Base-by-base conservation (phyloP, 2,113 vertebrate genomes). In the Ciconia boyciana region DNA sequence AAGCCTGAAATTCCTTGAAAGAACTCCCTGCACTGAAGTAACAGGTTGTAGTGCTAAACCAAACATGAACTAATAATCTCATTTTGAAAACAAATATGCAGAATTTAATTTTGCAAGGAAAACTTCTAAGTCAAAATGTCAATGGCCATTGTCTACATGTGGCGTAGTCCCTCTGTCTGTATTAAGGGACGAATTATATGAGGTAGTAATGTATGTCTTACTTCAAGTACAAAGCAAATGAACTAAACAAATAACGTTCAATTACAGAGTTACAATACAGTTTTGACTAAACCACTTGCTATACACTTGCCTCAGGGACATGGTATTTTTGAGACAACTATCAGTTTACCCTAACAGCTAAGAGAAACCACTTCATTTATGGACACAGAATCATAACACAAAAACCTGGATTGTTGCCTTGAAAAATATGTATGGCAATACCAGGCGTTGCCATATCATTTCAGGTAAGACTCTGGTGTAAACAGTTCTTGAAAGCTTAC, bases 21-120 rank as follows among this genome's bases (percentile, higher is more conserved):
- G 28, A 71, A 62, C 11, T 51, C 10, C 0, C 0, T 46, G 7
- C 0, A 4, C 52, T 22, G 34, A 69, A 81, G 15, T n/a, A 81
- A 61, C 7, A 62, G 6, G 10, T 16, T 81, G 19, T 20, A 61
- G 11, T 44, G 26, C 11, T 83, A 65, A 83, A 80, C 8, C 5
- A 77, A 80, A 65, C 24, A 57, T 8, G 15, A 80, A 17, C 6
- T 65, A 61, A 65, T 57, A 8, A 39, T 14, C 62, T 8, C 16
- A 28, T 62, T 69, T 85, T 58, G 19, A 93, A 90, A 93, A 82
- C 3, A 78, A 80, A 61, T 29, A 41, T 6, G 4, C 2, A 60
- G 7, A 68, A 21, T 81, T 89, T n/a, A 22, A 15, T 57, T 61
- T 44, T 81, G 15, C 14, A 55, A 44, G 32, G 46, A 71, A 60